These are phyloP conservation scores for Palythoa grandiflora DNA, from an alignment of 92 coral and sea anemone species.

Conservation along the genomic window DNA sequence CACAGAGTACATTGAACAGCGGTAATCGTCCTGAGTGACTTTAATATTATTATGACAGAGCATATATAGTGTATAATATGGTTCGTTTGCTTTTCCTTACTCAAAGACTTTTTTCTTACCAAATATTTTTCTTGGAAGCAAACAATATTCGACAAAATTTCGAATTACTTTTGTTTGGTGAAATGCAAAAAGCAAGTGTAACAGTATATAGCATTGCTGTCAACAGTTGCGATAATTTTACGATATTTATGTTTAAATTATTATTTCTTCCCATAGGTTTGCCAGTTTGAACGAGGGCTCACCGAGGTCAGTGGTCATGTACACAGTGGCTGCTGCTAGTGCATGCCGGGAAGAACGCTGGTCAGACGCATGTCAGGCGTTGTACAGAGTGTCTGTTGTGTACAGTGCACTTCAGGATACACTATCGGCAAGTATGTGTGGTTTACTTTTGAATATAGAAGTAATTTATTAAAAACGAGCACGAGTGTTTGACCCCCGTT, in stretches of 20 bases:
- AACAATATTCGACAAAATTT: background rate
- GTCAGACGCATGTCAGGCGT: conserved; percentile 92
- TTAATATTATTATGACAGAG: no score
- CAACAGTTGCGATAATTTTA: background rate
- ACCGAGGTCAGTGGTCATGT: conserved; percentile 79
- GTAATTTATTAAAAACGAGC: no score
- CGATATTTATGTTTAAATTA: background rate
- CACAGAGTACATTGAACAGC: no score
- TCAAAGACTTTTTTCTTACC: background rate
- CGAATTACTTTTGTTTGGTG: background rate
- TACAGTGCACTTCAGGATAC: conserved; percentile 83
- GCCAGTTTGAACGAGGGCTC: conserved; percentile 77
- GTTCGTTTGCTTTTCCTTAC: no score
- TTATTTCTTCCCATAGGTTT: conserved; percentile 58
- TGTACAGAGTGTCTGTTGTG: conserved; percentile 87
- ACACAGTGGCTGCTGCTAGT: conserved; percentile 79
- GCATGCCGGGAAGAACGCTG: conserved; percentile 89
- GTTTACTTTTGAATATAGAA: no score
- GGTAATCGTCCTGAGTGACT: no score
- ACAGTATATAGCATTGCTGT: background rate
- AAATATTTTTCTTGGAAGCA: background rate
- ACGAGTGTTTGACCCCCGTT: no score
- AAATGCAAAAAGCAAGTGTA: no score
- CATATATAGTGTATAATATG: no score
- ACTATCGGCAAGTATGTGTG: conserved; percentile 69